Percentiles rank a stretch among this genome's conserved stretches.
Evolutionary conservation across 2,888 invertebrate genomes (phyloP).

Genomic region (Teleiodes luculella): DNA sequence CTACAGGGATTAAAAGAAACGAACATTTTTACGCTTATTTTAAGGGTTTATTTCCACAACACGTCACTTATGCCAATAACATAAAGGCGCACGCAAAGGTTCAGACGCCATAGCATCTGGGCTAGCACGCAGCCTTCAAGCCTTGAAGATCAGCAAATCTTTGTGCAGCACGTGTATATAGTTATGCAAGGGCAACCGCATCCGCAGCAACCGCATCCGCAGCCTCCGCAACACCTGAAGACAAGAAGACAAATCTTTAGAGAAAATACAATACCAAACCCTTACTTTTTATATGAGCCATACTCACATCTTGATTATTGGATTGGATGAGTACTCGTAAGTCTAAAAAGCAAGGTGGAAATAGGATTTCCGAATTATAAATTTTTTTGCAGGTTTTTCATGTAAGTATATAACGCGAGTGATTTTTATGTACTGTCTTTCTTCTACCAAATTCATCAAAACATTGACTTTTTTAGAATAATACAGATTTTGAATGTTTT

Average conservation of each 20-base stretch:
- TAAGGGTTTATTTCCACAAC: slow-evolving; percentile 43
- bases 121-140: background rate
- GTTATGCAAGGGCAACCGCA: slow-evolving; percentile 44
- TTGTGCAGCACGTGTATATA: slow-evolving; percentile 32
- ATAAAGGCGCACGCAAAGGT: slow-evolving; percentile 17
- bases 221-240: slow-evolving; percentile 44
- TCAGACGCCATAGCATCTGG: slow-evolving; percentile 5
- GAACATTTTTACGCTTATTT: slow-evolving; percentile 27
- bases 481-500: background rate
- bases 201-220: slow-evolving; percentile 33
- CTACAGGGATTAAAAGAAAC: too few relatives aligned
- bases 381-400: slow-evolving; percentile 38
- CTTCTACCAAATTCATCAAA: slow-evolving; percentile 26
- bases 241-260: background rate
- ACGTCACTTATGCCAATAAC: slow-evolving; percentile 33
- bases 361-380: slow-evolving; percentile 24
- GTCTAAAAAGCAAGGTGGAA: slow-evolving; percentile 14
- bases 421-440: slow-evolving; percentile 53
- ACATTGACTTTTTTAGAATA: slow-evolving; percentile 34
- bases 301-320: slow-evolving; percentile 40
- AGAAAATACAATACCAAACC: background rate
- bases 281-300: background rate
- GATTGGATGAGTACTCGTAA: slow-evolving; percentile 14
- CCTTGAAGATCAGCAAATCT: slow-evolving; percentile 19
- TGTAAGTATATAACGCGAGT: slow-evolving; percentile 38